These are phyloP conservation scores for Chascanopsetta lugubris DNA, from an alignment of 2,113 vertebrate genomes.

Conservation along the genomic window DNA sequence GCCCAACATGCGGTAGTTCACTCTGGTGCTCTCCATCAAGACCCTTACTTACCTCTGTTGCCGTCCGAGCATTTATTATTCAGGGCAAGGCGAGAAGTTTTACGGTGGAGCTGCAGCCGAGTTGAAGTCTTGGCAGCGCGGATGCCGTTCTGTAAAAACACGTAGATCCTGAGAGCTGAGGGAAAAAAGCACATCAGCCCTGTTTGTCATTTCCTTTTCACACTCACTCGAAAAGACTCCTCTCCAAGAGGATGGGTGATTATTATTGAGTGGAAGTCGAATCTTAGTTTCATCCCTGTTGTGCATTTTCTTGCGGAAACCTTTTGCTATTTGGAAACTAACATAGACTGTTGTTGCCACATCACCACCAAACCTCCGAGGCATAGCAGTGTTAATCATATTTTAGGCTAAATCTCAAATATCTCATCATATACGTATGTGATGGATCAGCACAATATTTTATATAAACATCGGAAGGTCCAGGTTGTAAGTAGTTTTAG, in stretches of 20 bases:
- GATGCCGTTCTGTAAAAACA: conserved; percentile 6
- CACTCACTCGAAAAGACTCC: conserved; percentile 10
- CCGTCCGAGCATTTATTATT: conserved; percentile 57
- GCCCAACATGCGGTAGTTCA: conserved; percentile 25
- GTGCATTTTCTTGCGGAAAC: background rate
- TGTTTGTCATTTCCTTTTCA: conserved; percentile 23
- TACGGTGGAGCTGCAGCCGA: conserved; percentile 21
- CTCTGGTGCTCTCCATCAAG: conserved; percentile 31
- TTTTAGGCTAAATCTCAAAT: too few relatives aligned
- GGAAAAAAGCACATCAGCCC: conserved; percentile 4
- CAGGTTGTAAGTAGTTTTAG: too few relatives aligned
- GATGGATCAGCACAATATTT: too few relatives aligned
- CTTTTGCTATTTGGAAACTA: too few relatives aligned
- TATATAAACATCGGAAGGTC: too few relatives aligned
- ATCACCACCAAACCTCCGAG: too few relatives aligned
- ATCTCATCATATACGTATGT: too few relatives aligned
- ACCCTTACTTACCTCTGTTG: conserved; percentile 28
- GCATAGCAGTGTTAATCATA: too few relatives aligned
- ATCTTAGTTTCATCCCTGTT: background rate
- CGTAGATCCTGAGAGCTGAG: conserved; percentile 16
- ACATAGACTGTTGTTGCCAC: too few relatives aligned
- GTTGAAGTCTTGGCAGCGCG: conserved; percentile 29
- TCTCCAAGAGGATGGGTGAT: conserved; percentile 1
- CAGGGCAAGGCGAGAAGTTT: conserved; percentile 29
- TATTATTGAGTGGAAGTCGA: background rate